These are phyloP conservation scores for Chloromyia formosa DNA, from an alignment of 2,888 invertebrate genomes.

Conservation along the genomic window DNA sequence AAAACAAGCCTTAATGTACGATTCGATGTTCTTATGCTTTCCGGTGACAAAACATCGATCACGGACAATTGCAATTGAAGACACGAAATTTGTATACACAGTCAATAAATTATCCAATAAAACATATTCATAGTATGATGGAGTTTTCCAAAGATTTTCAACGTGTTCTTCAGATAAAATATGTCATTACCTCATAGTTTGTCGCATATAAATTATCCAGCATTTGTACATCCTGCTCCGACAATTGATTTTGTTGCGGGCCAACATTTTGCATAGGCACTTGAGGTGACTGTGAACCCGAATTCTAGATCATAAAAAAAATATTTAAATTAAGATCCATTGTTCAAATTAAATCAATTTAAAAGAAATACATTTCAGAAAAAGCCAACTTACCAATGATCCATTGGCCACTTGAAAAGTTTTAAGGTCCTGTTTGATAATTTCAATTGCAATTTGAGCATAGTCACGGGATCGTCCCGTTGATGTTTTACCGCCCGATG, in stretches of 20 bases:
- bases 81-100: no score
- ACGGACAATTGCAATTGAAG: no score
- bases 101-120: no score
- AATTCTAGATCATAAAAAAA: constrained; percentile 43
- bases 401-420: constrained; percentile 54
- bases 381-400: constrained; percentile 58
- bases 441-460: constrained; percentile 64
- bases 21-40: no score
- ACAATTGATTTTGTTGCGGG: constrained; percentile 47
- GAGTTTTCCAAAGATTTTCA: no score
- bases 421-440: constrained; percentile 64
- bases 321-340: constrained; percentile 29
- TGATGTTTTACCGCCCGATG: constrained; percentile 65
- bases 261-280: constrained; percentile 49
- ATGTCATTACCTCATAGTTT: constrained; percentile 51
- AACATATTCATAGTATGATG: no score
- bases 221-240: constrained; percentile 50
- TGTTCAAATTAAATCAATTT: constrained; percentile 21
- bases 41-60: no score
- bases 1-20: no score
- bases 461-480: constrained; percentile 63
- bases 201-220: constrained; percentile 49
- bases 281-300: constrained; percentile 49
- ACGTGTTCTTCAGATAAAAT: no score
- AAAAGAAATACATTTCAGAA: constrained; percentile 26